phyloP scores from a whole-genome alignment of 2,113 vertebrate genomes.

The Halichoerus grypus region DNA sequence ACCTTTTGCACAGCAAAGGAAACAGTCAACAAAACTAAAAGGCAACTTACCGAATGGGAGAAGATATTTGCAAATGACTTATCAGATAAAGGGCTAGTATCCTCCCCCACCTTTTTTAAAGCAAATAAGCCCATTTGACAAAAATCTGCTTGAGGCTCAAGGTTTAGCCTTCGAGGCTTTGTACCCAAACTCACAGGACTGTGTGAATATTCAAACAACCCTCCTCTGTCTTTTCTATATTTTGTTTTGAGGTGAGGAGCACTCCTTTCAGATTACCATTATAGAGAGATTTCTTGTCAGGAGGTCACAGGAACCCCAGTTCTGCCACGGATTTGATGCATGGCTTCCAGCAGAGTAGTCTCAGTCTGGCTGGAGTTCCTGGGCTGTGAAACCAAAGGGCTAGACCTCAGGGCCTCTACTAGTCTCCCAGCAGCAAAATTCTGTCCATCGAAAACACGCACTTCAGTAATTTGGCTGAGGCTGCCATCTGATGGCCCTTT shows the following conservation, averaged over 20 bases:
- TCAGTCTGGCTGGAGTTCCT: not conserved
- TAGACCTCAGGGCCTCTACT: not conserved
- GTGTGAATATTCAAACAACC: not conserved
- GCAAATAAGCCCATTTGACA: not conserved
- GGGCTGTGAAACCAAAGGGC: not conserved
- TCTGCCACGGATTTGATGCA: not conserved
- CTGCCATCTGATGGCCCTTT: conserved; percentile 54
- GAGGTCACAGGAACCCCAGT: not conserved
- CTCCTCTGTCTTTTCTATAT: not conserved
- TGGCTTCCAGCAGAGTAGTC: not conserved
- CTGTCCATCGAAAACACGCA: fast-evolving
- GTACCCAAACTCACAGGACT: not conserved
- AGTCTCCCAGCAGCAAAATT: not conserved
- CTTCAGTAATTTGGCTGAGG: conserved; percentile 42
- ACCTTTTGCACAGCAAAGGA: not conserved
- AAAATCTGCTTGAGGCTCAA: not conserved
- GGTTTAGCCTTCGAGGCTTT: not conserved
- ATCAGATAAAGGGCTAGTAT: not conserved
- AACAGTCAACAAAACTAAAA: not conserved
- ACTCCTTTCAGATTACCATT: not conserved
- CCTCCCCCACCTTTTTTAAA: not conserved
- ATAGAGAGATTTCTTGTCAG: not conserved
- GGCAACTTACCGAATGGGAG: not conserved
- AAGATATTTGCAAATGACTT: not conserved
- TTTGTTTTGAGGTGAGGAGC: not conserved